phyloP scores from a whole-genome alignment of 2,113 vertebrate species.

The Ameiurus melas region DNA sequence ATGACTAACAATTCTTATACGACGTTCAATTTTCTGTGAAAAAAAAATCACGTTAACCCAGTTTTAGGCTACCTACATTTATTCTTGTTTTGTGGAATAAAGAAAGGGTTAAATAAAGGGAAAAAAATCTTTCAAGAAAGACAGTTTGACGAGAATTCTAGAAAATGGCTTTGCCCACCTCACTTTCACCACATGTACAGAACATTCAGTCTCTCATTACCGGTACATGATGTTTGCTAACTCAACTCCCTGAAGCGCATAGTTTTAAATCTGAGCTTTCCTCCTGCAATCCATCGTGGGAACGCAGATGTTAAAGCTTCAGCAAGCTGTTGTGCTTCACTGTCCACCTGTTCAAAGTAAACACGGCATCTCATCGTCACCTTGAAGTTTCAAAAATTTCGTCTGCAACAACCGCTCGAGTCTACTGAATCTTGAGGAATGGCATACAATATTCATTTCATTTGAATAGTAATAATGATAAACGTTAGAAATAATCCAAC shows the following conservation, averaged over 20 bases:
- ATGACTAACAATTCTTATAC: neutral
- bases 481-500: neutral
- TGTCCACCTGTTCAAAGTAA: neutral
- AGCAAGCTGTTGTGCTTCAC: neutral
- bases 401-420: neutral
- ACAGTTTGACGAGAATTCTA: neutral
- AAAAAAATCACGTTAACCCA: no score
- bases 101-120: neutral
- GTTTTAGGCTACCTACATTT: neutral
- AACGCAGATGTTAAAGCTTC: neutral
- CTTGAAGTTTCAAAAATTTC: neutral
- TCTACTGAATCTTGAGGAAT: neutral
- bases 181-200: neutral
- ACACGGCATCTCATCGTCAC: neutral
- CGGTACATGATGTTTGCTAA: neutral
- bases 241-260: neutral
- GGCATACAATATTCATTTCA: neutral
- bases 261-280: neutral
- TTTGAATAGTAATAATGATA: neutral
- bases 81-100: neutral
- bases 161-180: neutral
- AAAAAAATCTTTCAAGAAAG: neutral
- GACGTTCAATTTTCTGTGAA: neutral
- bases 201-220: constrained; percentile 4
- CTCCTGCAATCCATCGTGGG: neutral